Percentiles rank a stretch among this genome's conserved stretches.
phyloP scores from a whole-genome alignment of 2,888 invertebrate genomes.

The Drosophila emarginata region DNA sequence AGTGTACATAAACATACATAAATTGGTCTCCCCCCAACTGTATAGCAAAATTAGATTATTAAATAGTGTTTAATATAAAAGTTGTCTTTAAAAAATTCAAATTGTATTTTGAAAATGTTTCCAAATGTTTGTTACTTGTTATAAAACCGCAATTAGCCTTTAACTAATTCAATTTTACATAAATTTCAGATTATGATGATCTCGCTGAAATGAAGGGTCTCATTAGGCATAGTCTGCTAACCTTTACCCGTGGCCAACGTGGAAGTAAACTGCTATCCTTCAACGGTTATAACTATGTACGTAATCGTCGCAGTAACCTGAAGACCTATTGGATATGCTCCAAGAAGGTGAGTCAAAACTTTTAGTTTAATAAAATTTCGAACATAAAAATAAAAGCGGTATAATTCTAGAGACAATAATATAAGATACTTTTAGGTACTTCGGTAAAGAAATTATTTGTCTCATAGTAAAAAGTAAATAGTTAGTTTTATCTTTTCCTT shows the following conservation, averaged over 20 bases:
- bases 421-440: too few species aligned
- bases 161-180: constrained; percentile 15
- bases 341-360: constrained; percentile 77
- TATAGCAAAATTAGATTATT: constrained; percentile 42
- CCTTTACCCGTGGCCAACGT: constrained; percentile 79
- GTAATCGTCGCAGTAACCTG: constrained; percentile 80
- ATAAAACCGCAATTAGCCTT: not conserved
- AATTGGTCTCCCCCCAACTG: constrained; percentile 10
- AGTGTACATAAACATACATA: not conserved
- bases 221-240: constrained; percentile 69
- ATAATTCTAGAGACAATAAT: too few species aligned
- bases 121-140: not conserved
- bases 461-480: not conserved
- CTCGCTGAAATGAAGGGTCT: constrained; percentile 37
- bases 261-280: constrained; percentile 80
- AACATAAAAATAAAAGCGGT: too few species aligned
- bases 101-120: constrained; percentile 15
- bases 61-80: constrained; percentile 33
- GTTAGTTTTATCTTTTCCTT: constrained; percentile 6
- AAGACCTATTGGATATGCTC: constrained; percentile 83
- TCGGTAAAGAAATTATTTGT: too few species aligned
- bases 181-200: constrained; percentile 39
- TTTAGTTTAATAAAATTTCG: too few species aligned
- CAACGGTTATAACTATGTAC: constrained; percentile 80
- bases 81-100: constrained; percentile 12